phyloP scores from a whole-genome alignment of 2,888 invertebrate species.

The Tridacna crocea region DNA sequence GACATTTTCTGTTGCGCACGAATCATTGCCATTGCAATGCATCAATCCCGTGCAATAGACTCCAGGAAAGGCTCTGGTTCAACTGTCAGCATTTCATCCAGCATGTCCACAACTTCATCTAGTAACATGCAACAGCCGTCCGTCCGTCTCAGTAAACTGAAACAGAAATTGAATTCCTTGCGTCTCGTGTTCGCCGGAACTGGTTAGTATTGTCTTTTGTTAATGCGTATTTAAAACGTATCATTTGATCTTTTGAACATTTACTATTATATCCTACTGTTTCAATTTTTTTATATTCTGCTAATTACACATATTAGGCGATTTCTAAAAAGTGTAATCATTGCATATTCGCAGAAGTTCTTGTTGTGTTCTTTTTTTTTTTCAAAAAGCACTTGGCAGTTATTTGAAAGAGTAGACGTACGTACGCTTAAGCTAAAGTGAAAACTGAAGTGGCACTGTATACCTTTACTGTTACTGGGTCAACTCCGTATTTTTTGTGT shows the following conservation, averaged over 20 bases:
- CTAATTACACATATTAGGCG: too few relatives aligned
- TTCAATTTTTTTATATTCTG: too few relatives aligned
- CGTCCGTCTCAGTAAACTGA: constrained; percentile 50
- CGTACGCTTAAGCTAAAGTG: too few relatives aligned
- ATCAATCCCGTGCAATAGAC: constrained; percentile 65
- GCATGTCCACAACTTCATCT: constrained; percentile 37
- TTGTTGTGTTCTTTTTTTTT: too few relatives aligned
- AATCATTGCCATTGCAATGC: constrained; percentile 67
- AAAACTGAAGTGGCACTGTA: too few relatives aligned
- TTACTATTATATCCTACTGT: too few relatives aligned
- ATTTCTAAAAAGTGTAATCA: too few relatives aligned
- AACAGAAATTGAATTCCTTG: constrained; percentile 59
- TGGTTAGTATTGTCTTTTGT: constrained; percentile 34
- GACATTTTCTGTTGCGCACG: constrained; percentile 68
- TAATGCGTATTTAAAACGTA: not conserved
- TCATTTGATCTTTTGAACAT: not conserved
- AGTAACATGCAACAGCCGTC: constrained; percentile 31
- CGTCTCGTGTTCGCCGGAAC: constrained; percentile 59
- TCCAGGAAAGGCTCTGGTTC: constrained; percentile 53
- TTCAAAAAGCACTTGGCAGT: too few relatives aligned
- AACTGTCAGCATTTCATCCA: constrained; percentile 29
- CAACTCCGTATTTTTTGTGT: too few relatives aligned
- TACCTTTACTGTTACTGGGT: too few relatives aligned
- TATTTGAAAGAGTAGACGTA: too few relatives aligned
- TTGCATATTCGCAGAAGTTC: too few relatives aligned